Conservation (phyloP, 2,888 invertebrate genomes). For the Aricia artaxerxes region DNA sequence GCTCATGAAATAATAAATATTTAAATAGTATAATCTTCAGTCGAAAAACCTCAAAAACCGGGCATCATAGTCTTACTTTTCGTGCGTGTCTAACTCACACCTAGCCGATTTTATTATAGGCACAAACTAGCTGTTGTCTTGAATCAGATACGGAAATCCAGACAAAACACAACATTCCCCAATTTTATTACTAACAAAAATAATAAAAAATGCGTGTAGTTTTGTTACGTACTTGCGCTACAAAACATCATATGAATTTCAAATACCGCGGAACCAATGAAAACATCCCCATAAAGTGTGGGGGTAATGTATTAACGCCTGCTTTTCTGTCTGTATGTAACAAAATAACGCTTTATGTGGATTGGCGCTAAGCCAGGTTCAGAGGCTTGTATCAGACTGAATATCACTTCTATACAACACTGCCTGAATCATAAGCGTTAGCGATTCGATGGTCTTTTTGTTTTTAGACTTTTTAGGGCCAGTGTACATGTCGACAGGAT, state of each 20-base stretch:
- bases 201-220: not conserved
- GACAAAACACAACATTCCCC: not conserved
- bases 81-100: no score
- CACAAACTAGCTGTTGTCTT: no score
- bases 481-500: not conserved
- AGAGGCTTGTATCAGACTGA: constrained; percentile 50
- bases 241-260: constrained; percentile 38
- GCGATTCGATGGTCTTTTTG: constrained; percentile 11
- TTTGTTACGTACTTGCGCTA: constrained; percentile 28
- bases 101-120: no score
- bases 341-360: constrained; percentile 60
- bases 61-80: no score
- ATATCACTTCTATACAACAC: constrained; percentile 43
- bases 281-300: constrained; percentile 42
- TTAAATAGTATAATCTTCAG: no score
- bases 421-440: constrained; percentile 33
- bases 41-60: no score
- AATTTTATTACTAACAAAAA: not conserved
- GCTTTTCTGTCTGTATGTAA: constrained; percentile 52
- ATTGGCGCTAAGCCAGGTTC: constrained; percentile 55
- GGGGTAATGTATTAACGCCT: constrained; percentile 47
- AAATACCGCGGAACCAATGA: constrained; percentile 41
- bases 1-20: no score
- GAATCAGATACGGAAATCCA: not conserved
- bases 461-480: not conserved